Evolutionary conservation across 2,888 invertebrate species (phyloP), one percentile per base, ranked within the genome.

Genomic region (Nycteola revayana): DNA sequence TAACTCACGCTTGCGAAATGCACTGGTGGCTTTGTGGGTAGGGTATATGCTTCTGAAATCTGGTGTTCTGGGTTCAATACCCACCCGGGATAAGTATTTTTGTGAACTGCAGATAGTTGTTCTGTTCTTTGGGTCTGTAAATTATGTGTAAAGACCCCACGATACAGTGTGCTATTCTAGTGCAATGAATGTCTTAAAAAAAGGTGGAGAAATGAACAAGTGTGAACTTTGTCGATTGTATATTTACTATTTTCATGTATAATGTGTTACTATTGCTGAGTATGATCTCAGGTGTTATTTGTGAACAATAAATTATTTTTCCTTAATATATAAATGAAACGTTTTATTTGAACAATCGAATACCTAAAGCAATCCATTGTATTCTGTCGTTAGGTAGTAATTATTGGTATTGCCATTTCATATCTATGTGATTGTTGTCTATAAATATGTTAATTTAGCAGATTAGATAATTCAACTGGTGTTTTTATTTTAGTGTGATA

Each of bases 251-350:
- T 33, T 53, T 42, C 42, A 9, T 49, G 47, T 46, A 40, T 37
- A 25, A 63, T 67, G 66, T 62, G 71, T 75, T 75, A 67, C 70
- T 75, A 68, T 72, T 70, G 65, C 74, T 77, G 82, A 69, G 80
- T 60, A 48, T 66, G 79, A 80, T 83, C 82, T 84, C 82, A 59
- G 75, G 50, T 74, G 63, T 68, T 66, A 61, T 55, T 49, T 48
- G 47, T 72, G 74, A 68, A 62, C 48, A 80, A 77, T 81, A 80
- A 80, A 84, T 79, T 80, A 82, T 82, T 81, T n/a, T 79, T 73
- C 60, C 53, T 55, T 37, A 43, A 54, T 42, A 39, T 37, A 34
- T 10, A 26, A 1, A 24, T 14, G 32, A 10, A 36, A 9, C 32
- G 47, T 55, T 46, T 47, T 49, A 51, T 51, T 48, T 48, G 32